Base-by-base conservation (phyloP, 2,888 invertebrate genomes). In the Eristalis tenax region DNA sequence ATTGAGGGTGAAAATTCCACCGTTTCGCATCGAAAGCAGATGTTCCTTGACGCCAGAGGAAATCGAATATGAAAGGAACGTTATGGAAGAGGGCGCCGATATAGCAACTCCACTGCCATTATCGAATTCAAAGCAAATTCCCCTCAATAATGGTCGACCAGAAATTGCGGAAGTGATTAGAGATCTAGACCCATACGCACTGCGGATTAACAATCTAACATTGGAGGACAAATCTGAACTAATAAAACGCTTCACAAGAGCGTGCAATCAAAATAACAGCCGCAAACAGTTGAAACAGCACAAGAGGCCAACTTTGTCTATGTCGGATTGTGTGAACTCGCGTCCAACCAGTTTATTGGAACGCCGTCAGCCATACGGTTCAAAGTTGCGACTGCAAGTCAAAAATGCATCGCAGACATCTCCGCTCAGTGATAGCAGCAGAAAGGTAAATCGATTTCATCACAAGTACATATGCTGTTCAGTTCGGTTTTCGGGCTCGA, bases 21-120 rank as follows among this genome's bases (percentile, higher is more conserved):
- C 87, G 10, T 73, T 73, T 40, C n/a, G 5, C 22, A 61, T 50
- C 35, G 43, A 56, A 32, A 68, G 69, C 23, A 76, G 83, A 2
- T 71, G 56, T 26, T 76, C 76, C 8, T 50, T 83, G 18, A 91
- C 92, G 23, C 92, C 92, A 15, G 92, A 92, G 76, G 91, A 92
- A 89, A 90, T 92, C 50, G 92, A 92, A 76, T 92, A 92, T 64
- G 92, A 91, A 79, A 90, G 90, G 3, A 90, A 90, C 75, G 90
- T 90, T 83, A 90, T 90, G 22, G 92, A 91, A 92, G 91, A 92
- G 93, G 94, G 88, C 89, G 92, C 82, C 92, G 95, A 91, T 93
- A 94, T 91, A 89, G 93, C 86, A 89, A 92, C 91, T 26, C 92
- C 91, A 23, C 88, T 91, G 88, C 92, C 91, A 28, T 57, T 83